These are phyloP conservation scores for Gisinianus flammeolus DNA, from an alignment of 2,888 invertebrate species.

Conservation along the genomic window DNA sequence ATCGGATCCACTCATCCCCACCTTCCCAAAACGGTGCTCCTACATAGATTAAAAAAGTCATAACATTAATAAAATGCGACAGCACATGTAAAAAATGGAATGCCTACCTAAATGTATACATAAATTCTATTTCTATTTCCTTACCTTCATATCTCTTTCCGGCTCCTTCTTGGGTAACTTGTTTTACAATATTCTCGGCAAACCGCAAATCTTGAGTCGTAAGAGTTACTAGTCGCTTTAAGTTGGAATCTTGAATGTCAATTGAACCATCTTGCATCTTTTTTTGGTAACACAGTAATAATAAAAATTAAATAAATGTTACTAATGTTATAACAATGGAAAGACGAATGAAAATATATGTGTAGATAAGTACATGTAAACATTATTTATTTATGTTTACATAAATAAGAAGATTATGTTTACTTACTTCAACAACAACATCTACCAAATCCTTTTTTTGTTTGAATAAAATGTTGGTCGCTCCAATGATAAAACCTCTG, in stretches of 20 bases:
- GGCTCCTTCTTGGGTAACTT: constrained; percentile 68
- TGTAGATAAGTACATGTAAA: too few relatives aligned
- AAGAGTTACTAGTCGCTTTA: constrained; percentile 81
- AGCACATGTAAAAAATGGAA: too few relatives aligned
- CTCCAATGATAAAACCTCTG: constrained; percentile 78
- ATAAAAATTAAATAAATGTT: too few relatives aligned
- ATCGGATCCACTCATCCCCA: constrained; percentile 94
- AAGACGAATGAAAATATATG: not conserved
- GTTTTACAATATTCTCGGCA: constrained; percentile 87
- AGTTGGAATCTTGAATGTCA: constrained; percentile 79
- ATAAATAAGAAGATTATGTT: too few relatives aligned
- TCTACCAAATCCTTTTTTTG: constrained; percentile 93
- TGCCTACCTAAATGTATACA: too few relatives aligned
- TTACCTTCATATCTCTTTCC: constrained; percentile 62
- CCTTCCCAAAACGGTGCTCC: constrained; percentile 93
- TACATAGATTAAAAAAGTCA: too few relatives aligned
- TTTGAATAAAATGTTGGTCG: constrained; percentile 98
- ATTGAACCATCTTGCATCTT: constrained; percentile 82
- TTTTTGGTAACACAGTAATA: constrained; percentile 4
- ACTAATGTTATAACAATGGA: not conserved
- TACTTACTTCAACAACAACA: constrained; percentile 81
- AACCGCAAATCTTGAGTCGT: constrained; percentile 95
- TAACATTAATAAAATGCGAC: too few relatives aligned
- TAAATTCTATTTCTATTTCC: too few relatives aligned
- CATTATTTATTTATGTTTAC: not conserved